These are phyloP conservation scores for Heterodera filipjevi DNA, from an alignment of 2,888 invertebrate genomes.

Conservation along the genomic window DNA sequence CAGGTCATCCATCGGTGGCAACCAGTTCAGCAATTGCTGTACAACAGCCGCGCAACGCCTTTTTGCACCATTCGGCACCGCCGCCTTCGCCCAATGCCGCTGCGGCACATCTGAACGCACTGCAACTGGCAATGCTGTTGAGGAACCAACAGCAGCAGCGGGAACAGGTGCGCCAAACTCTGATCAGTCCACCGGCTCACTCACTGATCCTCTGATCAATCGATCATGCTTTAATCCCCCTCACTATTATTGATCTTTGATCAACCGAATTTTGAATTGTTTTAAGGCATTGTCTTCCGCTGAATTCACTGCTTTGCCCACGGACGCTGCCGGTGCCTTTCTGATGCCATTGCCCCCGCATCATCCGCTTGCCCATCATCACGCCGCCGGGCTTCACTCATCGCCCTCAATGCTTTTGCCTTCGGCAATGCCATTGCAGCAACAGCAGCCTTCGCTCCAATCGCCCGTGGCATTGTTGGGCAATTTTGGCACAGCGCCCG, in stretches of 20 bases:
- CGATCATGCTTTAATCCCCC: too few relatives aligned
- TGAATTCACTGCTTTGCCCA: background rate
- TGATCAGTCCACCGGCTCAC: too few relatives aligned
- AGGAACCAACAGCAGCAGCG: slow-evolving; percentile 19
- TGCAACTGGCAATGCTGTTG: background rate
- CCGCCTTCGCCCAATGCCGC: background rate
- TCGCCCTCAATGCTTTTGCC: background rate
- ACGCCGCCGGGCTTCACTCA: background rate
- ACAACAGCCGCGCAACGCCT: background rate
- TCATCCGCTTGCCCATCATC: background rate
- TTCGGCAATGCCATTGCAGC: background rate
- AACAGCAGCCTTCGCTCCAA: background rate
- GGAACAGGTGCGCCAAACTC: background rate
- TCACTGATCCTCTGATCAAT: too few relatives aligned
- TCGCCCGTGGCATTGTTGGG: background rate
- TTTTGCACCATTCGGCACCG: background rate
- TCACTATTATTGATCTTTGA: too few relatives aligned
- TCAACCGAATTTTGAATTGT: too few relatives aligned
- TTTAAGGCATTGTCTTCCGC: too few relatives aligned
- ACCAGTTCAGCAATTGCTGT: background rate
- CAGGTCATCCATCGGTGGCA: too few relatives aligned
- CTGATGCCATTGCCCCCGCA: background rate
- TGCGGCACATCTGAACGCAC: background rate
- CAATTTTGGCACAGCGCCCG: background rate
- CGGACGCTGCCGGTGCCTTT: background rate